A percentile compares a stretch with the other conserved stretches of the same genome.
Conservation (phyloP, 2,113 vertebrate species). For the Isurus oxyrinchus region DNA sequence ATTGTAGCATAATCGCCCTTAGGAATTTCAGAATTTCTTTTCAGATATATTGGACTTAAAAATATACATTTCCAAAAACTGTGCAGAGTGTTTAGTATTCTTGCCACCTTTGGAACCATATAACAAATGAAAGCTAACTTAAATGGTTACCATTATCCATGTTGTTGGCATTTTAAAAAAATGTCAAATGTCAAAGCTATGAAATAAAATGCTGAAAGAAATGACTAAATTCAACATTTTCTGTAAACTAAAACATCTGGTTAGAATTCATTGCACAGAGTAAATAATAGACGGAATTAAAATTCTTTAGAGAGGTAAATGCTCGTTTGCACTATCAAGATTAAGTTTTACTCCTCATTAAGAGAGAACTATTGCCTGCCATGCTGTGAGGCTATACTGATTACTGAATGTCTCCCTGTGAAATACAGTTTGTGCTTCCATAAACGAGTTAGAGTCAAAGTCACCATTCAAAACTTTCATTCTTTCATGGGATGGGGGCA, state of each 20-base stretch:
- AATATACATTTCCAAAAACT: neutral
- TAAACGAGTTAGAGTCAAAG: neutral
- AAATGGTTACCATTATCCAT: neutral
- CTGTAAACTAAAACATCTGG: neutral
- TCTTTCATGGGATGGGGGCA: no score
- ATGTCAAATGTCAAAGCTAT: neutral
- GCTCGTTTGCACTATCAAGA: neutral
- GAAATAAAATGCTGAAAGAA: conserved; percentile 8
- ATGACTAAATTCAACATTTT: neutral
- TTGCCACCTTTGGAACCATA: neutral
- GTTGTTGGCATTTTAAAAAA: neutral
- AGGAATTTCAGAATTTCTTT: neutral
- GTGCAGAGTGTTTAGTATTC: neutral
- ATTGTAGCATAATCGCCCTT: neutral
- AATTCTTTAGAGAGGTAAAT: neutral
- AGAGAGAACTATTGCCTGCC: conserved; percentile 11
- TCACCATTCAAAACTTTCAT: neutral
- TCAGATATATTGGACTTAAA: neutral
- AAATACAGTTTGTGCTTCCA: conserved; percentile 1
- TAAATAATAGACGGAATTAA: neutral
- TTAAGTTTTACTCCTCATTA: conserved; percentile 29
- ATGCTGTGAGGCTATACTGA: neutral
- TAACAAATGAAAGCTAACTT: neutral
- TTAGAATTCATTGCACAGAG: neutral
- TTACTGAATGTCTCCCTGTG: neutral